Evolutionary conservation across 2,113 vertebrate species (phyloP), one percentile per base, ranked within the genome.

Genomic region (Silurus glanis): DNA sequence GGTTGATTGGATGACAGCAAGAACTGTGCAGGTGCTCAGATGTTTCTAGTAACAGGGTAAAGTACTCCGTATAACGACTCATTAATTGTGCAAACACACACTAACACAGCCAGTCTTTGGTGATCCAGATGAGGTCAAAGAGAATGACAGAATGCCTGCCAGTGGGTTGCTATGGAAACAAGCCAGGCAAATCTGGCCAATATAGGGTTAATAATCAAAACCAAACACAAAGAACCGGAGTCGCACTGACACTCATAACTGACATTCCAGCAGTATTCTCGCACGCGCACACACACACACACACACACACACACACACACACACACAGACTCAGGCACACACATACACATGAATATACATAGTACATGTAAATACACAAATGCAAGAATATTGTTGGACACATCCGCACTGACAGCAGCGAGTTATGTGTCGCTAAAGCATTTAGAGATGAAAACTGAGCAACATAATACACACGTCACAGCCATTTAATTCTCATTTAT

Each of bases 121-220:
- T 25, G 69, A 59, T 71, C 72, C 45, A 76, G 71, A 12, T 84
- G 71, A 45, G 58, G 45, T 66, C 45, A 84, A 62, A 62, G 56
- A 64, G 72, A 76, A 64, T 51, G 58, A 84, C 37, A 66, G 56
- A 84, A 72, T 59, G 79, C 81, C 85, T 86, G 88, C 59, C 59
- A 76, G 83, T 89, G 56, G 45, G 91, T 89, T 92, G 85, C 93
- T 92, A 91, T 91, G 88, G 91, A 92, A 90, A 93, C 91, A 89
- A 86, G 87, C 85, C 67, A 76, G 79, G 64, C 37, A 14, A 74
- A 75, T 85, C 61, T 28, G 55, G 83, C 61, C 61, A 25, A 59
- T 59, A 62, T 80, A 74, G 16, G 61, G 87, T 86, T 90, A 86
- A 90, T 56, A 45, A 81, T 49, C 25, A 53, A 45, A 74, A 83